Evolutionary conservation across 2,888 invertebrate species (phyloP), one percentile per base, ranked within the genome.

Genomic region (Erebia ligea): DNA sequence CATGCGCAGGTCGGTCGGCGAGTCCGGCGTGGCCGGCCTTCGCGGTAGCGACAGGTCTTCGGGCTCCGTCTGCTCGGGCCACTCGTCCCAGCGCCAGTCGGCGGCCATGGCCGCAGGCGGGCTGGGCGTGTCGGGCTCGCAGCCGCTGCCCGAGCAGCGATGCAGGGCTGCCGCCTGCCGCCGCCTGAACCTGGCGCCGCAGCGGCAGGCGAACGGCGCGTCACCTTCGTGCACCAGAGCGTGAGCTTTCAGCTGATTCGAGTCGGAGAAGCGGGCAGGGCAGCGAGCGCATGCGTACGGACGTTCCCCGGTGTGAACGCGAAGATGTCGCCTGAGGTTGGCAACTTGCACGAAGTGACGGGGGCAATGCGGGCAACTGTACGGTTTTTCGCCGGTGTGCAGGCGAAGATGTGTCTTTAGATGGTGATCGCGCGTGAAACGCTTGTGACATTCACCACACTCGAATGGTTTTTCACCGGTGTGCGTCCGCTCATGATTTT

Each of bases 401-500:
- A 98, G 92, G 40, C 98, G 94, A 94, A 98, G 96, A 89, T 98
- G 98, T 0, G 98, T 98, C 90, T 98, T 98, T 67, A 98, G 93
- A 82, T 98, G 98, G 82, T 98, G 98, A 85, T 98, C 98, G 65
- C 98, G 95, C 1, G 98, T 98, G 88, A 98, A 98, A 76, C 98
- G 95, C 87, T 98, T 98, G 85, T 98, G 97, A 84, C 98, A 98
- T 87, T 98, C 97, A 45, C 96, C 96, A 82, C 98, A 98, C 85
- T 98, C 97, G 91, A 98, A 98, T 0, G 98, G 98, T 82, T 98
- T 98, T 85, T 98, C 98, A 0, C 98, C 98, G 0, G 98, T 98
- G 86, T 98, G 98, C 0, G 98, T 98, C 78, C 98, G 95, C 83
- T 98, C 98, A 89, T 98, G 98, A 85, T 98, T 98, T 89, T 98